Evolutionary conservation across 2,888 invertebrate species (phyloP), one percentile per base, ranked within the genome.

Genomic region (Actias luna): DNA sequence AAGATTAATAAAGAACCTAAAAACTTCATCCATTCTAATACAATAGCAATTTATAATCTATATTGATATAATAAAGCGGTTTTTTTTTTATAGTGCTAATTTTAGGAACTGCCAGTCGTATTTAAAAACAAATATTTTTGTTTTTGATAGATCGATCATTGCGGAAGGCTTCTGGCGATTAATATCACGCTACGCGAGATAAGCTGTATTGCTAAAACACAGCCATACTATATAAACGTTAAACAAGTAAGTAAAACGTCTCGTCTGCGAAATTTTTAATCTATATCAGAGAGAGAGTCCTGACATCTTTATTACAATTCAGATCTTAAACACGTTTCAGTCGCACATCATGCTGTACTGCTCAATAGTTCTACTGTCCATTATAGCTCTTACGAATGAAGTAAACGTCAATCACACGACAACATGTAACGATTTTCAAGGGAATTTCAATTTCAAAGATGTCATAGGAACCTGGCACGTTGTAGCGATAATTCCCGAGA

Each of bases 401-500:
- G 69, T 75, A 69, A 73, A 67, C n/a, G 69, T 67, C 2, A 66
- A 64, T 2, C 75, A 76, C 16, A 76, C 67, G 57, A 71, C 78
- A 1, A 75, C 66, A 31, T 89, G 90, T 65, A 73, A 84, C 59
- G 80, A 77, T 0, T 85, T 83, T 39, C 83, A 87, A 65, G 85
- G 88, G 0, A 83, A 80, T 60, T 89, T 88, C 60, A 75, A 84
- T 59, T 65, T 85, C 50, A 80, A 79, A 60, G 77, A 79, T 52
- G 75, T 87, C 2, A 69, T 85, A 0, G 91, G 90, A 0, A 65
- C 76, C 1, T 92, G 91, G 91, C 76, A 87, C 39, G 87, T 88
- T 10, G 89, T 88, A 0, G 89, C 88, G 0, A 80, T 90, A 0
- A 80, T 90, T 52, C 91, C 91, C 0, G 88, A 84, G 33, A 85